A percentile compares a stretch with the other conserved stretches of the same genome.
Conservation (phyloP, 2,888 invertebrate species). For the Ochropacha duplaris region DNA sequence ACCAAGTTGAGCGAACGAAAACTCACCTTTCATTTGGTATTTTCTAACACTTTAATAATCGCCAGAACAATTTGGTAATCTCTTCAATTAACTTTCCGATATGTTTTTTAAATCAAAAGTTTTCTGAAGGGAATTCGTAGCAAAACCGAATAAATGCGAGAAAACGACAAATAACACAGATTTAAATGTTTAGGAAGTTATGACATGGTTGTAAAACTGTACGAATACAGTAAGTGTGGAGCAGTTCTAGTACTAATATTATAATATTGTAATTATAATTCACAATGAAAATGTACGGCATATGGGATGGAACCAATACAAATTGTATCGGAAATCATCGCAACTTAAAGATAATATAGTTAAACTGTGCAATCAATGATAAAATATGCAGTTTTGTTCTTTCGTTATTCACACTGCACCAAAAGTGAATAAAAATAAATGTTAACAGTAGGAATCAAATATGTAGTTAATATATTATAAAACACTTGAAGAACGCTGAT, state of each 20-base stretch:
- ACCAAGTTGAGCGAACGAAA: slow-evolving; percentile 28
- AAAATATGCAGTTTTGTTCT: neutral
- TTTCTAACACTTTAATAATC: slow-evolving; percentile 7
- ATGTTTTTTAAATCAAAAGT: neutral
- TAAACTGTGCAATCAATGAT: neutral
- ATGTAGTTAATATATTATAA: neutral
- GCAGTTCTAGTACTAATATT: neutral
- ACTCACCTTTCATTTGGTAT: slow-evolving; percentile 37
- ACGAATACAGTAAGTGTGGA: slow-evolving; percentile 3
- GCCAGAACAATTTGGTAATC: neutral
- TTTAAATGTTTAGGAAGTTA: slow-evolving; percentile 9
- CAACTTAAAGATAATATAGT: neutral
- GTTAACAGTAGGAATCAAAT: neutral
- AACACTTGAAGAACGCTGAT: neutral
- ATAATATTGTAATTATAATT: neutral
- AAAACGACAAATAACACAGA: neutral
- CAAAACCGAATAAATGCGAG: neutral
- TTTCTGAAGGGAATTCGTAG: neutral
- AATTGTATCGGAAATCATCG: neutral
- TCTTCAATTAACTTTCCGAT: neutral
- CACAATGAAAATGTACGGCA: neutral
- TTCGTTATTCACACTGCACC: neutral
- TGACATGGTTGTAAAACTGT: slow-evolving; percentile 43
- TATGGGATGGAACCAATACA: neutral
- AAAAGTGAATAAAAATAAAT: neutral